A percentile compares a stretch with the other conserved stretches of the same genome.
phyloP scores from a whole-genome alignment of 2,888 invertebrate species.

The Spilarctia lutea region DNA sequence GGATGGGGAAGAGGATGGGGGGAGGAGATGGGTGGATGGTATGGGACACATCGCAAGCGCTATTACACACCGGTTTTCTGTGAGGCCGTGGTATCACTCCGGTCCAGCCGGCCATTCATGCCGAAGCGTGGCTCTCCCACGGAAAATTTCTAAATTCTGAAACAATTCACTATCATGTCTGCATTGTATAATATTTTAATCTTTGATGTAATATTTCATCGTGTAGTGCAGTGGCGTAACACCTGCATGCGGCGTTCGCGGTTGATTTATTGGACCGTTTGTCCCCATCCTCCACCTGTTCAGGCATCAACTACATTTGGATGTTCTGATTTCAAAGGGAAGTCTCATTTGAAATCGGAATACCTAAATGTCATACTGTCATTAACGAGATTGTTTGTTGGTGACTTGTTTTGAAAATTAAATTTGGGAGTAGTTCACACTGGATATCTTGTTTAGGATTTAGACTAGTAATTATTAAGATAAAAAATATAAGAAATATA shows the following conservation, averaged over 20 bases:
- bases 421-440: not conserved
- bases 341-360: slow-evolving; percentile 15
- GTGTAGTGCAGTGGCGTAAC: slow-evolving; percentile 64
- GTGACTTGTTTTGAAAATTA: slow-evolving; percentile 39
- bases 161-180: slow-evolving; percentile 27
- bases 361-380: slow-evolving; percentile 36
- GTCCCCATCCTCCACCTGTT: slow-evolving; percentile 55
- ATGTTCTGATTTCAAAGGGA: not conserved
- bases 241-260: slow-evolving; percentile 73
- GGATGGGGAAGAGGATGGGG: no score
- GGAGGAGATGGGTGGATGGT: no score
- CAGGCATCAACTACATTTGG: slow-evolving; percentile 39
- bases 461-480: no score
- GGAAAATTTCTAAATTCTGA: not conserved
- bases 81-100: no score
- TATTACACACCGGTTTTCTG: no score
- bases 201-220: slow-evolving; percentile 68
- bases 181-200: slow-evolving; percentile 48
- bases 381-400: slow-evolving; percentile 17
- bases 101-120: no score
- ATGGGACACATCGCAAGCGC: no score
- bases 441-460: no score
- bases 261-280: slow-evolving; percentile 77
- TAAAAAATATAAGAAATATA: no score
- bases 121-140: no score